Base-by-base conservation (phyloP, 2,888 invertebrate genomes). In the Eubasilissa splendida region DNA sequence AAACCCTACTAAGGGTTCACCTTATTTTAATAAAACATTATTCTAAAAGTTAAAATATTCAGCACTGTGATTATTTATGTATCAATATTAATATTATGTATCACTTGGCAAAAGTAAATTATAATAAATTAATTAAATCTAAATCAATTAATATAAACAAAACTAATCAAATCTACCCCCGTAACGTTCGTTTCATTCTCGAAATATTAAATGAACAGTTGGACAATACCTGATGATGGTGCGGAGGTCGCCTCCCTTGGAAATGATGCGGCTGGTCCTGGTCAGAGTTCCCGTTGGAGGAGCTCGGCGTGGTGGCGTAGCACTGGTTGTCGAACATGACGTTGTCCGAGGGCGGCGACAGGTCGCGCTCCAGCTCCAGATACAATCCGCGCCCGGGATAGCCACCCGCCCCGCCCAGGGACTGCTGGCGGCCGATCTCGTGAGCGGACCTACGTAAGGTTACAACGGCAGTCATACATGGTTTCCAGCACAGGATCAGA, bases 261-360 rank as follows among this genome's bases (percentile, higher is more conserved):
- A 90, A 93, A 84, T 92, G 93, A 60, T 89, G 87, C 33, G 94
- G 93, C 86, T 93, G 93, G 87, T 96, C 96, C 88, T 96, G 95
- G 88, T 96, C 96, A 56, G 96, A 96, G 90, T 96, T 96, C 79
- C 97, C 97, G 86, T 97, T 97, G 87, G 97, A 97, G 76, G 97
- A 97, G 86, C 97, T 97, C 14, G 97, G 97, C 59, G 97, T 97
- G 65, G 97, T 97, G 54, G 97, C 97, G 89, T 97, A 97, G 90
- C 97, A 97, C 88, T 96, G 96, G 91, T 97, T 97, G 92, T 97
- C 97, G 88, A 97, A 97, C 91, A 96, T 95, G 84, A 96, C 96
- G 89, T 96, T 96, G 89, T 97, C 97, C 75, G 97, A 97, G 4
- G 97, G 96, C 77, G 97, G 97, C 1, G 97, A 97, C 78, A 92